These are phyloP conservation scores for Holcopasites calliopsidis DNA, from an alignment of 1,140 invertebrate genomes.

Conservation along the genomic window DNA sequence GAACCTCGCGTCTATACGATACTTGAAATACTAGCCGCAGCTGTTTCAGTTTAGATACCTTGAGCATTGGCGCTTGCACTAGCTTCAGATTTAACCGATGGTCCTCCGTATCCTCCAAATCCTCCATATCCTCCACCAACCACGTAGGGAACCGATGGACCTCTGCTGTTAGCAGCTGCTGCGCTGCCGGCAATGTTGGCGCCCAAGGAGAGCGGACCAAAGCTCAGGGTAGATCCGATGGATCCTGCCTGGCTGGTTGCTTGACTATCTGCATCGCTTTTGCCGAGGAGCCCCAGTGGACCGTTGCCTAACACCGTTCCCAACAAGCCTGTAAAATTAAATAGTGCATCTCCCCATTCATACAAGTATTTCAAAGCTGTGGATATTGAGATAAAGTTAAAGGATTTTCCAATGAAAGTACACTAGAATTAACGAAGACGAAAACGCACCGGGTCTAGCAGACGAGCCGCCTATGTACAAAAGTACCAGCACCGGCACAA, in stretches of 20 bases:
- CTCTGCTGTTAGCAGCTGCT: conserved; percentile 37
- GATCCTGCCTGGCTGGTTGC: conserved; percentile 41
- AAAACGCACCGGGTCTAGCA: conserved; percentile 62
- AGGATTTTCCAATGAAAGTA: background rate
- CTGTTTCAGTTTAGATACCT: no score
- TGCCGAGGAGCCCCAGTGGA: conserved; percentile 62
- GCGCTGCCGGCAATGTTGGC: conserved; percentile 37
- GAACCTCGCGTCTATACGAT: no score
- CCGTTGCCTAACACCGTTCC: conserved; percentile 42
- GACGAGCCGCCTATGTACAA: conserved; percentile 47
- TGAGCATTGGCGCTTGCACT: conserved; percentile 43
- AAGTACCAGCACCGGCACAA: conserved; percentile 65
- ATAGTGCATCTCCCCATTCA: background rate
- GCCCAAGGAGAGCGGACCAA: conserved; percentile 64
- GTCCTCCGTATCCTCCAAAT: background rate
- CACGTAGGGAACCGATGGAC: conserved; percentile 25
- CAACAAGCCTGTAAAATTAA: conserved; percentile 23
- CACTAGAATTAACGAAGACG: background rate
- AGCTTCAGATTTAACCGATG: conserved; percentile 26
- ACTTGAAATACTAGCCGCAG: no score
- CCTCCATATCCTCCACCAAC: no score
- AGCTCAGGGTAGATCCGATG: conserved; percentile 47
- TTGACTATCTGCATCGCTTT: background rate
- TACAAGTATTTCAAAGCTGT: background rate
- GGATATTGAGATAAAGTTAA: background rate